phyloP scores from a whole-genome alignment of 2,888 invertebrate species.

The Eristalis pertinax region DNA sequence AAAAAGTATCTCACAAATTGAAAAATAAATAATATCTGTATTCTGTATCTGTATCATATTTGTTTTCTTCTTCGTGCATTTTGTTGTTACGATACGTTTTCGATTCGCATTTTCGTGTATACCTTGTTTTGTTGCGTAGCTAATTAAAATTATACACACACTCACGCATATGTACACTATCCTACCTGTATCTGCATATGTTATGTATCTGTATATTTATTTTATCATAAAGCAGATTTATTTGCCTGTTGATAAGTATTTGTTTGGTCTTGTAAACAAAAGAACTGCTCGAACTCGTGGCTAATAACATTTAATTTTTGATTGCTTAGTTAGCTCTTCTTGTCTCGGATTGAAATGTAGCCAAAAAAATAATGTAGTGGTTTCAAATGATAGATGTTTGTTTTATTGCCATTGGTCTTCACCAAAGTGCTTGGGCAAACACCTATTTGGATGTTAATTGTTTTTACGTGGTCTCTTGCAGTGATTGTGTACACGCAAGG shows the following conservation, averaged over 20 bases:
- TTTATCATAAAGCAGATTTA: neutral
- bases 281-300: neutral
- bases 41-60: constrained; percentile 27
- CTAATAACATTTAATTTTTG: constrained; percentile 1
- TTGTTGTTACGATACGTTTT: constrained; percentile 30
- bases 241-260: neutral
- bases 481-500: neutral
- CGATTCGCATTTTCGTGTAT: constrained; percentile 25
- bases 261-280: constrained; percentile 11
- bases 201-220: neutral
- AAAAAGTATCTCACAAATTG: constrained; percentile 26
- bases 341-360: neutral
- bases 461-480: neutral
- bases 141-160: constrained; percentile 28
- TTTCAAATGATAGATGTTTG: neutral
- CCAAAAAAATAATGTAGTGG: neutral
- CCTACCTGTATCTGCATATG: neutral
- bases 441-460: neutral
- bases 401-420: neutral
- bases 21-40: constrained; percentile 38
- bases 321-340: constrained; percentile 1
- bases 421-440: neutral
- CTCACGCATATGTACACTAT: neutral
- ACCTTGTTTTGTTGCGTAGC: constrained; percentile 24
- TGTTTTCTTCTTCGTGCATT: constrained; percentile 13